phyloP scores from a whole-genome alignment of 2,113 vertebrate species.

The Cyprinus carpio region DNA sequence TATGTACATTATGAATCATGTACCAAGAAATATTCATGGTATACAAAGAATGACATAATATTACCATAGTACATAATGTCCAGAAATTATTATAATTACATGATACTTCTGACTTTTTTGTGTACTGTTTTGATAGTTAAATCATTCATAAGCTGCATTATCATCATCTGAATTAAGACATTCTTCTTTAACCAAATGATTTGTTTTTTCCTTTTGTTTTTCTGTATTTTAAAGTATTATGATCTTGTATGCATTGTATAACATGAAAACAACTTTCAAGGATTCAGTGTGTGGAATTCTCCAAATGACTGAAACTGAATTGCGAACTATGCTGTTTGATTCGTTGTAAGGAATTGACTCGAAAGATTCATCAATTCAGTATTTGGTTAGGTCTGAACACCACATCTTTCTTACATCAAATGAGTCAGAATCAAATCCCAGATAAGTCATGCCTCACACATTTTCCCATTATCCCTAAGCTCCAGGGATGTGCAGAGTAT shows the following conservation, averaged over 20 bases:
- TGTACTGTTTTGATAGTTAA: neutral
- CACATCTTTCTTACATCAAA: neutral
- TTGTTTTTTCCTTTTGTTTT: neutral
- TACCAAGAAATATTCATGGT: neutral
- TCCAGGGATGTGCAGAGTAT: slow-evolving; percentile 26
- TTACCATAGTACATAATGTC: neutral
- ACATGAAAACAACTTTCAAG: neutral
- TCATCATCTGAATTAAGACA: neutral
- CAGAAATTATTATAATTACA: neutral
- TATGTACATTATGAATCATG: neutral
- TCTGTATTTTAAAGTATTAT: neutral
- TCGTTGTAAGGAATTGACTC: too few relatives aligned
- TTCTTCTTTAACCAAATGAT: neutral
- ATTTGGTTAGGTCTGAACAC: neutral
- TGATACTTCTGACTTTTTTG: neutral
- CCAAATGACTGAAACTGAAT: neutral
- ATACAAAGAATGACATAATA: neutral
- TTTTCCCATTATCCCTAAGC: slow-evolving; percentile 9
- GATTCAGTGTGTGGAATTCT: neutral
- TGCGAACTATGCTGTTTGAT: neutral
- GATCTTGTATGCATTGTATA: neutral
- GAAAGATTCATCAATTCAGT: neutral
- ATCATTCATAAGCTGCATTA: neutral
- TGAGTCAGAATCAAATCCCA: slow-evolving; percentile 9
- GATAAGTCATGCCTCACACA: slow-evolving; percentile 24